Evolutionary conservation across 2,113 vertebrate species (phyloP), one percentile per base, ranked within the genome.

Genomic region (Dendropsophus ebraccatus): DNA sequence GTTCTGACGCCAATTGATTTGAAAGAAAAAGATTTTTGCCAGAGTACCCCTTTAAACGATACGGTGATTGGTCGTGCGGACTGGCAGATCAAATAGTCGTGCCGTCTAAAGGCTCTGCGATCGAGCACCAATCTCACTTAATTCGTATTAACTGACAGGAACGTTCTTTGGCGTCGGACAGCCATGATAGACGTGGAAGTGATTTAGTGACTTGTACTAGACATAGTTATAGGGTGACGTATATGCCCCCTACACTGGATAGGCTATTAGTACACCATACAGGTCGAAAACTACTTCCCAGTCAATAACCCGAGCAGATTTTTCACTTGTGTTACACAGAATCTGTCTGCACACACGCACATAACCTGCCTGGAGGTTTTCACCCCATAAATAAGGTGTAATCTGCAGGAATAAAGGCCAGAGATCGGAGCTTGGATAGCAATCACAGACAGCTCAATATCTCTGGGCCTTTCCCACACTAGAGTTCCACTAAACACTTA

Each of bases 341-440:
- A 47, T 58, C 32, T 32, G 78, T 81, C 56, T 81, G 56, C 65
- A 78, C 73, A 52, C 62, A 62, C n/a, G n/a, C 52, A 13, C 70
- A 41, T 45, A 72, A 70, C 65, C 84, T n/a, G 25, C 70, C 60
- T 80, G 10, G 28, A 80, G 49, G 67, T 86, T 86, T 80, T 69
- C 84, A 86, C 84, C 72, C 76, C 84, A 86, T 86, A 86, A 86
- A 86, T 86, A 86, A 81, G 16, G 32, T 32, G 65, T 72, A 86
- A 86, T 86, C 76, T 73, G 65, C 65, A 16, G 76, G 75, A 72
- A 86, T 72, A 80, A 79, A 80, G 62, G 54, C 41, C 83, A 37
- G 47, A 80, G 62, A 45, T 56, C 76, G 32, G 67, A 70, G 32
- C 62, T 72, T 72, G 84, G 65, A 86, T 86, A 30, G 76, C 47